Base-by-base conservation (phyloP, 2,113 vertebrate genomes). In the Erythrocercus mccallii region DNA sequence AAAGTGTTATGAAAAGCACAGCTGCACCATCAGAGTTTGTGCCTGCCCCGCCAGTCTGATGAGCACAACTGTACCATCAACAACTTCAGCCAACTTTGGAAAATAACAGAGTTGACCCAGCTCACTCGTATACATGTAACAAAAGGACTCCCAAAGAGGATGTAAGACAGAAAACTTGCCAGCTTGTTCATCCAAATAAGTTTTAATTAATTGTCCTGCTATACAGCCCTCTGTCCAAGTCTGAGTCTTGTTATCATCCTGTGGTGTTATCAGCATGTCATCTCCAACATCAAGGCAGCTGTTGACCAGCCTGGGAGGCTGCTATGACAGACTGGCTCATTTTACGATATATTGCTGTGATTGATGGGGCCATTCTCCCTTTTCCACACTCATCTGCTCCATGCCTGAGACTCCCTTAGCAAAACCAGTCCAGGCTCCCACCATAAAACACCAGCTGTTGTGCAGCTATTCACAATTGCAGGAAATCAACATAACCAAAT, bases 401-500 rank as follows among this genome's bases (percentile, higher is more conserved):
- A 90, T 25, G 73, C 35, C 65, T 91, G 58, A 60, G 51, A 91
- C 38, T 66, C 30, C 48, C 61, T 56, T 66, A 66, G 47, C 12
- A 8, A 21, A 48, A 54, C 28, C 65, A 81, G 80, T 40, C 47
- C 72, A 84, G 79, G 88, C 71, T 94, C 85, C 66, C 60, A 42
- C 61, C 79, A 79, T 73, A 90, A 95, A 94, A 90, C 16, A 25
- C 72, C 94, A 82, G 90, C 86, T 92, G 90, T 56, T 84, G 62
- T 31, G 24, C 70, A 72, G 48, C 68, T 86, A 56, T 31, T 94
- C 77, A 97, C 93, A 97, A 96, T 96, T 91, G 73, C 93, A 97
- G 95, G 95, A 97, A 97, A 96, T 89, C 66, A 95, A 91, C 40
- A 94, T 86, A 97, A 97, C 61, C 44, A 1, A 96, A 92, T 66